Evolutionary conservation across 2,113 vertebrate genomes (phyloP), one percentile per base, ranked within the genome.

Genomic region (Odocoileus hemionus): DNA sequence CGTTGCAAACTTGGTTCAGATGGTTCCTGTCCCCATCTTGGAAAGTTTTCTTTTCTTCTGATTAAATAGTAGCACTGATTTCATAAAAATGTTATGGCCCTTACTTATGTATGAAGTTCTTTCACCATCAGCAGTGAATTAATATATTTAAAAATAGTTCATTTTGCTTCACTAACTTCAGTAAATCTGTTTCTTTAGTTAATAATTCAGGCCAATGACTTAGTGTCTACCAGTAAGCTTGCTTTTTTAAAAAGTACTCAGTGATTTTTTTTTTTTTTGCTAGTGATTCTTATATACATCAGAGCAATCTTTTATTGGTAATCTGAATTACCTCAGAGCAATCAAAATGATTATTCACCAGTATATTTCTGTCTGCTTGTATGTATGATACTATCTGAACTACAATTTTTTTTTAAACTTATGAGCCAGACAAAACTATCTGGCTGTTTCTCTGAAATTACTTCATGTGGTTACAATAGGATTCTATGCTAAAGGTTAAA

Each of bases 91-190:
- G 83, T 74, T 36, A 50, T n/a, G 13, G 10, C 12, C 7, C 8
- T 54, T 90, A 54, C n/a, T 87, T 90, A 57, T 12, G 67, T 92
- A 89, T 70, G 39, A 55, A 89, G 50, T 50, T 60, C 85, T 86
- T 84, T 85, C 64, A 93, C 89, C 28, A 82, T 21, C n/a, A 86
- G 58, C n/a, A 86, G 23, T 89, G 19, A 50, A 67, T 70, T 55
- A 60, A 86, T 91, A 10, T 13, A 87, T 93, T 94, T 90, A 67
- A 86, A 97, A 93, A 64, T 58, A 86, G 30, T 88, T 96, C 30
- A 23, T 19, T 83, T 92, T 91, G n/a, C 76, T 89, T 94, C 12
- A 86, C 30, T 36, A 95, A 58, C 54, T 89, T 96, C 92, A 95
- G 15, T 96, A 70, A 90, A 52, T 91, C 43, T 78, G 45, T 95